Evolutionary conservation across 2,888 invertebrate species (phyloP), one percentile per base, ranked within the genome.

Genomic region (Vannuccia rotundouncinata): DNA sequence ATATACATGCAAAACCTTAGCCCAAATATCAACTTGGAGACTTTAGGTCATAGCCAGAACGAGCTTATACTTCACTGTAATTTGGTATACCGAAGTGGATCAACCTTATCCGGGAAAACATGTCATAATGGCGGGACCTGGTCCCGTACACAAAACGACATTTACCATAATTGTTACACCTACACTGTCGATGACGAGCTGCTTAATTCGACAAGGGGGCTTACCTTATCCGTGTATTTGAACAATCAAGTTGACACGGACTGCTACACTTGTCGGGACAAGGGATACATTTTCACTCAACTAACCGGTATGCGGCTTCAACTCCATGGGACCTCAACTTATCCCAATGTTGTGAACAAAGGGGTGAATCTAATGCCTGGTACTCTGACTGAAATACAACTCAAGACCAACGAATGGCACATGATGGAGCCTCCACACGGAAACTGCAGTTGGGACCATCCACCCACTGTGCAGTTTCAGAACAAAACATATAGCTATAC

Each of bases 401-500:
- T 80, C 5, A 73, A 60, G 22, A 80, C 80, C 0, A 80, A 59
- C 22, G 60, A 80, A 66, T 80, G 80, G 80, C 80, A 29, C 31
- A 80, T 80, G 80, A 80, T 80, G 80, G 79, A 80, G 45, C 80
- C 80, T 27, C 80, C 80, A 10, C 80, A 80, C 29, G 80, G 80
- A 28, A 59, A 60, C 27, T 80, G 80, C 79, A 80, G 66, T 27
- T 17, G 31, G 60, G n/a, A n/a, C n/a, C 30, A 29, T 28, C 80
- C 28, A 10, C 59, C 59, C 29, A 59, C 59, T 0, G 28, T 81
- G 2, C 5, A 28, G 27, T 80, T 80, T 13, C 81, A 80, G n/a
- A 66, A 66, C 25, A 79, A 31, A 10, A 66, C 80, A 10, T 80
- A 80, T 27, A 27, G 28, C 28, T 80, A 80, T 25, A 31, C 78